These are phyloP conservation scores for Suillia variegata DNA, from an alignment of 2,888 invertebrate species.

Conservation along the genomic window DNA sequence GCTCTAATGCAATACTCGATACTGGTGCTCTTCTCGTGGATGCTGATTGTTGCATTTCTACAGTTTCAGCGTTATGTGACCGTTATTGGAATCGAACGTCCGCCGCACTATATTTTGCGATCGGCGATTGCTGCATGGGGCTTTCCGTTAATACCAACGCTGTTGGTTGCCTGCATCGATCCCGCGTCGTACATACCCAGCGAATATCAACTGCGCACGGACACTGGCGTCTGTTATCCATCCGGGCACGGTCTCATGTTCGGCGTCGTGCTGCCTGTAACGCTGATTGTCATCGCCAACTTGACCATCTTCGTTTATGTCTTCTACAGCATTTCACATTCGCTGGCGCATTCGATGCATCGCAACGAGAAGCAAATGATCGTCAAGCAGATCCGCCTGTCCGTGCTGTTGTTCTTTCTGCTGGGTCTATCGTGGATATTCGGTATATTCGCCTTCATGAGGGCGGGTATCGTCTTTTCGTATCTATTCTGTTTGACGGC, in stretches of 20 bases:
- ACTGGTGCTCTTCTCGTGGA: slow-evolving; percentile 73
- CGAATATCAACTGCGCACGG: slow-evolving; percentile 34
- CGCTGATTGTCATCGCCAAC: slow-evolving; percentile 64
- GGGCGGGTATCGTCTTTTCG: slow-evolving; percentile 63
- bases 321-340: slow-evolving; percentile 57
- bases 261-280: slow-evolving; percentile 65
- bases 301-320: slow-evolving; percentile 65
- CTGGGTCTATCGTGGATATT: slow-evolving; percentile 69
- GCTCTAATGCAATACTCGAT: slow-evolving; percentile 71
- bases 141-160: slow-evolving; percentile 65
- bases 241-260: slow-evolving; percentile 63
- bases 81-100: slow-evolving; percentile 66
- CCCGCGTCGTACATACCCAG: slow-evolving; percentile 62
- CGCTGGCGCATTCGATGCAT: slow-evolving; percentile 57
- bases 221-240: slow-evolving; percentile 64
- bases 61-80: slow-evolving; percentile 73
- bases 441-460: slow-evolving; percentile 65
- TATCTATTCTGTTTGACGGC: slow-evolving; percentile 70
- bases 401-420: slow-evolving; percentile 67
- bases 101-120: slow-evolving; percentile 68
- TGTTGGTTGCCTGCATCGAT: slow-evolving; percentile 61
- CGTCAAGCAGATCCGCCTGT: slow-evolving; percentile 65
- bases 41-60: slow-evolving; percentile 71
- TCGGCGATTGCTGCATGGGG: slow-evolving; percentile 70
- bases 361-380: slow-evolving; percentile 40